phyloP scores from a whole-genome alignment of 1,140 invertebrate species.

The Pissodes strobi region DNA sequence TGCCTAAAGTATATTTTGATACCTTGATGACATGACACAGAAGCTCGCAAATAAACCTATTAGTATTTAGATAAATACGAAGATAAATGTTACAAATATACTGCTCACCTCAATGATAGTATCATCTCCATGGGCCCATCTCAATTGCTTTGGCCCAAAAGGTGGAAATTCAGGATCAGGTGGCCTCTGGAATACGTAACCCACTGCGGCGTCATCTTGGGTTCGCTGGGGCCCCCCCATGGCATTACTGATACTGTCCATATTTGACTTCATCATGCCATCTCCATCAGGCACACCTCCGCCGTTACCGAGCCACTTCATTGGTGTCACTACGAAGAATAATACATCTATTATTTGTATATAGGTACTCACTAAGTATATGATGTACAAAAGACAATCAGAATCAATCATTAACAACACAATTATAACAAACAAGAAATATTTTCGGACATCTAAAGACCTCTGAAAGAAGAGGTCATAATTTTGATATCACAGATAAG shows the following conservation, averaged over 20 bases:
- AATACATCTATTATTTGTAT: too few species aligned
- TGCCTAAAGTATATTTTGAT: too few species aligned
- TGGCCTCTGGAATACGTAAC: conserved; percentile 83
- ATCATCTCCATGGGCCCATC: conserved; percentile 81
- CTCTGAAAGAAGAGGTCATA: too few species aligned
- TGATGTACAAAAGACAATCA: not conserved
- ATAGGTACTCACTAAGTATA: not conserved
- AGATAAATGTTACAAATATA: not conserved
- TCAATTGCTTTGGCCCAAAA: conserved; percentile 70
- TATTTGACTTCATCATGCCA: conserved; percentile 51
- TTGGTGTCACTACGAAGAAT: conserved; percentile 55
- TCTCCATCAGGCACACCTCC: conserved; percentile 43
- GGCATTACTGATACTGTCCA: conserved; percentile 43
- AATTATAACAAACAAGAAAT: too few species aligned
- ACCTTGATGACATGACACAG: too few species aligned
- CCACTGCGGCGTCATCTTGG: conserved; percentile 81
- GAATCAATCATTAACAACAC: not conserved
- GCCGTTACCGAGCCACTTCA: conserved; percentile 56
- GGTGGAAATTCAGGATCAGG: conserved; percentile 75
- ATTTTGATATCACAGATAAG: too few species aligned
- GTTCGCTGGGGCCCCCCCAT: conserved; percentile 49
- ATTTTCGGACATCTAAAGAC: too few species aligned
- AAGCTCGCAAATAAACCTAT: not conserved
- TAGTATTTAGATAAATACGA: not conserved
- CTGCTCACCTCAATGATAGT: conserved; percentile 73